Evolutionary conservation across 2,113 vertebrate species (phyloP).

Genomic region (Pterocles orientalis): DNA sequence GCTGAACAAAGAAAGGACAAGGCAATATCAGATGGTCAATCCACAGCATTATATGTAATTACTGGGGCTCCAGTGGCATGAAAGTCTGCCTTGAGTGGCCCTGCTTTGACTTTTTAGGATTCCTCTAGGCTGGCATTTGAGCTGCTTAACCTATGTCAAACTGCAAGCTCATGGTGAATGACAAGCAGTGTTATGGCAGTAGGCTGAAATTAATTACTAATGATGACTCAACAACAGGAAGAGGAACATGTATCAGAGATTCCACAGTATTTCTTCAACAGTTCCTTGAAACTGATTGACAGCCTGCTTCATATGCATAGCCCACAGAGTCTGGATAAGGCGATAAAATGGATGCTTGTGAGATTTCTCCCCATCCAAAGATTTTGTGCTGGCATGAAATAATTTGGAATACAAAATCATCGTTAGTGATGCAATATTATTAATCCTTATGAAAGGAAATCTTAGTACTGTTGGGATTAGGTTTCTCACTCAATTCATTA

Average conservation of each 20-base stretch:
- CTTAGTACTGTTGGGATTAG: neutral
- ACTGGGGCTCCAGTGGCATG: neutral
- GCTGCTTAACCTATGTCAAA: neutral
- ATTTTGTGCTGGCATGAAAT: slow-evolving; percentile 50
- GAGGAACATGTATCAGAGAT: neutral
- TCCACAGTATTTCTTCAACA: neutral
- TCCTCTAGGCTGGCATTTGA: neutral
- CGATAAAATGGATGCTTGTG: slow-evolving; percentile 50
- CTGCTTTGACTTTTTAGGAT: neutral
- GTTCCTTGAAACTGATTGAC: neutral
- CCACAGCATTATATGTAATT: neutral
- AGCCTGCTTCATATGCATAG: neutral
- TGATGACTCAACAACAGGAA: neutral
- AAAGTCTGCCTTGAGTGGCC: neutral
- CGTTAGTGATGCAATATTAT: slow-evolving; percentile 50
- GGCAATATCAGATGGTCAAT: neutral
- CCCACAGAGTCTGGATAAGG: neutral
- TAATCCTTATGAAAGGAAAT: slow-evolving; percentile 59
- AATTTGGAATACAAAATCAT: slow-evolving; percentile 63
- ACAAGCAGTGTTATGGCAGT: neutral
- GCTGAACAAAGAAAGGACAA: neutral
- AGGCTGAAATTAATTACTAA: neutral
- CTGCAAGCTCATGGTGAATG: neutral
- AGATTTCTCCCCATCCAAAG: neutral
- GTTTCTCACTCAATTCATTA: slow-evolving; percentile 26